Conservation (phyloP, 92 coral and sea anemone species). For the Phenganax marumi region DNA sequence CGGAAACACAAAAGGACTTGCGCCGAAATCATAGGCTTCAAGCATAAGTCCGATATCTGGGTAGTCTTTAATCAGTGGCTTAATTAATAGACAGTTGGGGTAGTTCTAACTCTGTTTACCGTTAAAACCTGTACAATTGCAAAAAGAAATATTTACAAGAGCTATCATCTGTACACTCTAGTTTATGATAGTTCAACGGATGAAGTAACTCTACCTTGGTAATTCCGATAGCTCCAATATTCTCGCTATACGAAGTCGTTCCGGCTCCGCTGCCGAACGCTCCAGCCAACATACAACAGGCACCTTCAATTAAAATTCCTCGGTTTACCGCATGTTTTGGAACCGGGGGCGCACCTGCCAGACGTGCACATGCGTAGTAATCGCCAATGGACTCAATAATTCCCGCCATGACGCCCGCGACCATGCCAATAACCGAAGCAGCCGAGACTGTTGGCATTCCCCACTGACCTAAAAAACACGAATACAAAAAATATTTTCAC, state of each 20-base stretch:
- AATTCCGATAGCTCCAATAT: constrained; percentile 81
- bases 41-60: too few species aligned
- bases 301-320: constrained; percentile 77
- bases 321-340: constrained; percentile 79
- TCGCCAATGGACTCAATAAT: constrained; percentile 85
- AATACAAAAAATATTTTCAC: neutral
- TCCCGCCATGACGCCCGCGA: constrained; percentile 81
- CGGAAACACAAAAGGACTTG: too few species aligned
- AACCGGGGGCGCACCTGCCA: constrained; percentile 82
- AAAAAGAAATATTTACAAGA: too few species aligned
- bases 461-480: constrained; percentile 69
- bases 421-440: constrained; percentile 81
- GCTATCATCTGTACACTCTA: neutral
- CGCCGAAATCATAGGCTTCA: too few species aligned
- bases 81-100: too few species aligned
- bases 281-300: constrained; percentile 78
- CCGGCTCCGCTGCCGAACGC: constrained; percentile 89
- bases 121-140: too few species aligned
- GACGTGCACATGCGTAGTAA: constrained; percentile 83
- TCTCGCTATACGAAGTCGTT: constrained; percentile 79
- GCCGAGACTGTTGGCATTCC: constrained; percentile 76
- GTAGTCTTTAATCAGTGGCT: too few species aligned
- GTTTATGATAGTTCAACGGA: neutral
- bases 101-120: too few species aligned
- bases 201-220: constrained; percentile 57